Percentiles rank a stretch among this genome's conserved stretches.
Evolutionary conservation across 1,140 invertebrate species (phyloP).

Genomic region (Drosophila prosaltans): DNA sequence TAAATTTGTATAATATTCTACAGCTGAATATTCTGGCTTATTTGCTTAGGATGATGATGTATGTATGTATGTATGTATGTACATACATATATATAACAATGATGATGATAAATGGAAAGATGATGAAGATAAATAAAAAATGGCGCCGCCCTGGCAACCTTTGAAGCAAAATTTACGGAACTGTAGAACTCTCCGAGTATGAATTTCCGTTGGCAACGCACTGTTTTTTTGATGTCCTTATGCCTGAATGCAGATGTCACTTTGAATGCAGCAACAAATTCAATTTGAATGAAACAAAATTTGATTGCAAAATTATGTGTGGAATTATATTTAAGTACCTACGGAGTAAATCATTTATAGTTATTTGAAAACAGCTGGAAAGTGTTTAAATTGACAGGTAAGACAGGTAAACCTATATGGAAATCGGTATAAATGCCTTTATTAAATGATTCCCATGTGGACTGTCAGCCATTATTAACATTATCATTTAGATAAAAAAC

Average conservation of each 20-base stretch:
- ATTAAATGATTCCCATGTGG: too few species aligned
- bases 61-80: too few species aligned
- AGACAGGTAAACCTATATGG: too few species aligned
- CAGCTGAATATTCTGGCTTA: conserved; percentile 63
- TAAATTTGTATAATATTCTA: conserved; percentile 56
- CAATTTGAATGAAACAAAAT: conserved; percentile 35
- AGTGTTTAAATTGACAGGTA: too few species aligned
- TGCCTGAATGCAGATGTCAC: conserved; percentile 56
- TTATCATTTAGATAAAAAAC: too few species aligned
- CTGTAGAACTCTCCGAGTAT: background rate
- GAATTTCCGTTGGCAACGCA: conserved; percentile 19
- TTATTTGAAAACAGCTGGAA: background rate
- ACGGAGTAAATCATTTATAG: background rate
- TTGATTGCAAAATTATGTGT: conserved; percentile 23
- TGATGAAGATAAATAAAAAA: conserved; percentile 36
- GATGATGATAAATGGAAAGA: background rate
- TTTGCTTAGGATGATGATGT: conserved; percentile 59
- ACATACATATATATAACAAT: conserved; percentile 10
- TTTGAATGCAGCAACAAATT: conserved; percentile 26
- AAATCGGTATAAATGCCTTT: too few species aligned
- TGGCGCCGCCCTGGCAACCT: conserved; percentile 64
- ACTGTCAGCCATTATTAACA: too few species aligned
- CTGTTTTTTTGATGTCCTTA: conserved; percentile 26
- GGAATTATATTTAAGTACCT: conserved; percentile 2
- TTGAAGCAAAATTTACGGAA: conserved; percentile 46